Evolutionary conservation across 2,888 invertebrate species (phyloP), one percentile per base, ranked within the genome.

Genomic region (Corythucha ciliata): DNA sequence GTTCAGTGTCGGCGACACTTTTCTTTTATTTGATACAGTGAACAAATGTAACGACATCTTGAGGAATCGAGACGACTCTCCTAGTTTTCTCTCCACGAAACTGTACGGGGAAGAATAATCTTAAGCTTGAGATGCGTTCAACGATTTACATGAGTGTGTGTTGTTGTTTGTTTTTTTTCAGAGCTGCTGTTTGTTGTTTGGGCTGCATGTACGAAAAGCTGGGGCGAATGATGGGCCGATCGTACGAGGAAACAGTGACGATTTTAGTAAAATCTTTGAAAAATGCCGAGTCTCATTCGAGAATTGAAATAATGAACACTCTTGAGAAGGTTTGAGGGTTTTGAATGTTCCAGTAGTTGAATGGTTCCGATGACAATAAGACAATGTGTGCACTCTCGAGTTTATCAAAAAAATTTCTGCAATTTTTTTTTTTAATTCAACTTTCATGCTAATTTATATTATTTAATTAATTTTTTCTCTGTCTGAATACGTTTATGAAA

Each of bases 121-220:
- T n/a, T n/a, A n/a, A n/a, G n/a, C n/a, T n/a, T n/a, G n/a, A n/a
- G n/a, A n/a, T n/a, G n/a, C n/a, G n/a, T 29, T 8, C n/a, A 8
- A n/a, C 29, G 29, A n/a, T 29, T 29, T 29, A 29, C 10, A 29
- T 29, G 8, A n/a, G 8, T 29, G n/a, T 29, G 8, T n/a, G n/a
- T 29, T 8, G 8, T 8, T 29, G n/a, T 10, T 29, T 29, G 29
- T 10, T 10, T n/a, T 8, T 60, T 68, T 72, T 49, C 68, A 97
- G 96, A 61, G 92, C 94, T 63, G 94, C 97, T 14, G 88, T 97
- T 63, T 87, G 91, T 61, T 93, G 94, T 63, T 76, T 92, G 52
- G 97, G 96, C 27, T 87, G 87, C 57, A 93, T 98, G 91, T 98
- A 97, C 70, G 93, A 96, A 69, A 92, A 89, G 69, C 75, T 98